Conservation (phyloP, 2,888 invertebrate species). For the Idaea dimidiata region DNA sequence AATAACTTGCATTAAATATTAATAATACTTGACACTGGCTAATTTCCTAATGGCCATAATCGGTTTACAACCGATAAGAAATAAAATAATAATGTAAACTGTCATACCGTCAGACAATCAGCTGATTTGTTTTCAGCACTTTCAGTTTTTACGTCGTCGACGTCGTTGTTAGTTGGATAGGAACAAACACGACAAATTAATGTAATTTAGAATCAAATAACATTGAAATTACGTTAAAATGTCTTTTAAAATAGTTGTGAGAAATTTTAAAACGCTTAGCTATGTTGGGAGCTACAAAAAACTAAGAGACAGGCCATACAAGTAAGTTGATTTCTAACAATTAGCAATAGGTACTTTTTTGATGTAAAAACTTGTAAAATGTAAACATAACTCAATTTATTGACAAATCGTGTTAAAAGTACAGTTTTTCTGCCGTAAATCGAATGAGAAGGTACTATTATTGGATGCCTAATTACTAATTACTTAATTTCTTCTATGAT, state of each 20-base stretch:
- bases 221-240: conserved; percentile 38
- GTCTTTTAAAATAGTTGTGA: conserved; percentile 60
- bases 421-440: background rate
- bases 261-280: conserved; percentile 60
- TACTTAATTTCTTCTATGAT: no score
- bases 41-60: no score
- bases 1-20: no score
- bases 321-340: conserved; percentile 42
- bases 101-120: conserved; percentile 22
- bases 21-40: no score
- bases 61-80: no score
- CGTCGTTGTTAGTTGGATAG: background rate
- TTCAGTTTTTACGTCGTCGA: no score
- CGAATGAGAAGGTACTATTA: background rate
- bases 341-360: background rate
- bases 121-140: conserved; percentile 3
- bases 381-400: background rate
- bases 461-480: background rate
- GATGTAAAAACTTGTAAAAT: background rate
- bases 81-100: no score
- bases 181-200: background rate
- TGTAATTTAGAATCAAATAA: conserved; percentile 10
- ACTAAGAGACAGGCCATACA: conserved; percentile 56
- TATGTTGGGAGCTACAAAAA: conserved; percentile 69
- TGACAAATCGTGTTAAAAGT: background rate